Base-by-base conservation (phyloP, 1,140 invertebrate genomes). In the Liolophura sinensis region DNA sequence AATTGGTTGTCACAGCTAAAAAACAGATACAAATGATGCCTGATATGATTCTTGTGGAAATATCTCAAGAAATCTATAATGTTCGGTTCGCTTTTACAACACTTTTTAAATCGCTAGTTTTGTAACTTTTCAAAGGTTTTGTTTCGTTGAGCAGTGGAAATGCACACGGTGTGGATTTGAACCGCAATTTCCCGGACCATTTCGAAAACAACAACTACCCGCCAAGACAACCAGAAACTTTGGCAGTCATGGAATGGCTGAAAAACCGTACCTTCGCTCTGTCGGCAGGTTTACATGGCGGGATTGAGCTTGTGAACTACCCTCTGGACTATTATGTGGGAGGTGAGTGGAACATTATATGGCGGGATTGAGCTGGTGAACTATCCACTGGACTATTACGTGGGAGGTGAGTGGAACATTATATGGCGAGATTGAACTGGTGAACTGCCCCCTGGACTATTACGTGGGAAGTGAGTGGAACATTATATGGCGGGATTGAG, bases 101-200 rank as follows among this genome's bases (percentile, higher is more conserved):
- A 40, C 31, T 40, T 40, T 5, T 3, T 40, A 40, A 40, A 40
- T 57, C 40, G 20, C 48, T 24, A 11, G 59, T 31, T 25, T 48
- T n/a, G 22, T 55, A 27, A 31, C 22, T 31, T 22, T 51, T 70
- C 46, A 46, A 61, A 68, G 64, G 46, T 15, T 47, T 68, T 59
- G 31, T 65, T 51, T 68, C 12, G 20, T 65, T n/a, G n/a, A 68
- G 70, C 78, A 82, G 97, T 72, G 74, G 76, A 0, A 99, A 99
- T 85, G 91, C 91, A 0, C 84, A 95, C 73, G 78, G 87, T 31
- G 85, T 95, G 12, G 97, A 99, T 84, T 86, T 99, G 5, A 99
- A 99, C 84, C 88, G 97, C 75, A 97, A 99, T 85, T 99, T 99
- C 78, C 97, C 97, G 0, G 94, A 97, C 80, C 91, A 93, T 70